Percentiles rank a stretch among this genome's conserved stretches.
Evolutionary conservation across 1,140 invertebrate species (phyloP).

Genomic region (Drosophila obscura): DNA sequence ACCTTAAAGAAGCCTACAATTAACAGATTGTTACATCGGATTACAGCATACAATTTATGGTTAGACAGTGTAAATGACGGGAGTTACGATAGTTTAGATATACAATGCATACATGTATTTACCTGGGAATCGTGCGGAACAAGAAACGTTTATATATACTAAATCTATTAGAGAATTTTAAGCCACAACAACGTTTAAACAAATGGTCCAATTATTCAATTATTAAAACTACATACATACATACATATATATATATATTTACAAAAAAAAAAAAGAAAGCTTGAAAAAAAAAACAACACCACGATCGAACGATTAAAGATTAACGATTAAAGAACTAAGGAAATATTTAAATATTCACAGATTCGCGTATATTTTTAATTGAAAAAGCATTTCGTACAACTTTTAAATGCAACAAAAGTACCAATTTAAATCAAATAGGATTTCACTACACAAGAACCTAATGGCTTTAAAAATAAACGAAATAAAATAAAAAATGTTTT

Average conservation of each 20-base stretch:
- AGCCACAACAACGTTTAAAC: slow-evolving; percentile 73
- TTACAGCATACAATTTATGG: slow-evolving; percentile 49
- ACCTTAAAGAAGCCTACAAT: slow-evolving; percentile 31
- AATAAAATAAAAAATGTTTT: slow-evolving; percentile 1
- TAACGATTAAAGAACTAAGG: background rate
- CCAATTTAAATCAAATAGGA: slow-evolving; percentile 75
- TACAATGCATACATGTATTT: slow-evolving; percentile 51
- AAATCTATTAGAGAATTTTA: slow-evolving; percentile 59
- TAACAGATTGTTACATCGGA: slow-evolving; percentile 63
- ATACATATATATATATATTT: slow-evolving; percentile 50
- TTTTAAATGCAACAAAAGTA: slow-evolving; percentile 64
- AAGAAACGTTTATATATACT: slow-evolving; percentile 53
- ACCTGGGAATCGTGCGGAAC: slow-evolving; percentile 75
- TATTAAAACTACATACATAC: slow-evolving; percentile 58
- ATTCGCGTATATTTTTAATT: slow-evolving; percentile 73
- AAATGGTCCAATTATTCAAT: slow-evolving; percentile 83
- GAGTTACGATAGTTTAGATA: slow-evolving; percentile 44
- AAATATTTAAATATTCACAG: slow-evolving; percentile 35
- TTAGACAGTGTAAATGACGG: slow-evolving; percentile 58
- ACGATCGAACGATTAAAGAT: slow-evolving; percentile 34
- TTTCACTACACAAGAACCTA: slow-evolving; percentile 66
- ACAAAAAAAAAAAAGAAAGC: slow-evolving; percentile 25
- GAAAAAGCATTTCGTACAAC: slow-evolving; percentile 53
- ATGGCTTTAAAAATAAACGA: slow-evolving; percentile 64
- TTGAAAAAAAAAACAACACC: background rate